phyloP scores from a whole-genome alignment of 2,113 vertebrate genomes.

The Mirza zaza region DNA sequence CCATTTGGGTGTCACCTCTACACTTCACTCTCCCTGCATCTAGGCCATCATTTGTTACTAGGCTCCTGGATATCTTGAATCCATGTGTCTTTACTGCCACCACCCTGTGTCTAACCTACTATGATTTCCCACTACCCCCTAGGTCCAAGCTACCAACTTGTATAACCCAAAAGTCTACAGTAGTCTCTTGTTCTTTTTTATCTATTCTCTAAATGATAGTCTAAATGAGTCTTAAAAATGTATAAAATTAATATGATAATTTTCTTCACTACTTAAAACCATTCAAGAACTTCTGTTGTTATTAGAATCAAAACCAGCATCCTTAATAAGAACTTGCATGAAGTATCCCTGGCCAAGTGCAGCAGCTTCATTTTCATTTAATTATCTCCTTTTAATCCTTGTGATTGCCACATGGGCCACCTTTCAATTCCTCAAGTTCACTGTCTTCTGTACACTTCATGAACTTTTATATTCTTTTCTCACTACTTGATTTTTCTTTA shows the following conservation, averaged over 20 bases:
- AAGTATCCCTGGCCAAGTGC: background rate
- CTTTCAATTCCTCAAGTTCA: background rate
- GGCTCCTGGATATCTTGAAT: background rate
- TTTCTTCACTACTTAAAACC: background rate
- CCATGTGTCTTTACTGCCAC: background rate
- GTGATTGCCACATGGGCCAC: background rate
- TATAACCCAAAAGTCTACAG: background rate
- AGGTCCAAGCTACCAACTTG: background rate
- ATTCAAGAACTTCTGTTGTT: background rate
- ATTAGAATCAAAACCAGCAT: background rate
- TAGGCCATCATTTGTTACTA: background rate
- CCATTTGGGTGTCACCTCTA: background rate
- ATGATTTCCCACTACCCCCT: background rate
- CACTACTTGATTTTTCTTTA: background rate
- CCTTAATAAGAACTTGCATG: background rate
- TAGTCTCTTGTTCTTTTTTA: background rate
- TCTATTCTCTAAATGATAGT: background rate
- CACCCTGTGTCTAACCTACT: background rate
- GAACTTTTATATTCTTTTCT: background rate
- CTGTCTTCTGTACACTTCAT: background rate
- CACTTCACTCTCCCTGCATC: background rate
- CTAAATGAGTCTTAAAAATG: background rate
- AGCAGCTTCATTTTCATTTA: background rate
- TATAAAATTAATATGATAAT: background rate
- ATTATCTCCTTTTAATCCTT: background rate